Base-by-base conservation (phyloP, 2,113 vertebrate genomes). In the Fregata magnificens region DNA sequence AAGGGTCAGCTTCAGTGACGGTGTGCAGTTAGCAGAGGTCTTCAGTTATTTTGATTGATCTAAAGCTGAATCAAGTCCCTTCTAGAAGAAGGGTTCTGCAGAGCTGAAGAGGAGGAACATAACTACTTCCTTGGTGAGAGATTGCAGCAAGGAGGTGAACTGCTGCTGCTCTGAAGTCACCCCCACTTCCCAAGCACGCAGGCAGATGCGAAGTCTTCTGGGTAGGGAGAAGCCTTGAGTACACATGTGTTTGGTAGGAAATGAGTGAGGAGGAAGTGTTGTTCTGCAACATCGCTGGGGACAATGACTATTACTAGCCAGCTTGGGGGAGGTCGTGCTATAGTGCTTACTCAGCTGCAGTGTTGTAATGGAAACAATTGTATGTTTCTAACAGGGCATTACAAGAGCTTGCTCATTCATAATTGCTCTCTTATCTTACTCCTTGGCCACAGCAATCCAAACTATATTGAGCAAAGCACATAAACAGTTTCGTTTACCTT, bases 351-450 rank as follows among this genome's bases (percentile, higher is more conserved):
- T 96, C 95, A 95, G 96, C 95, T 77, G 58, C n/a, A 16, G 55
- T 97, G 96, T 89, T 81, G 92, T 94, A 97, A 96, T 56, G 36
- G 77, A 29, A 95, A 70, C 74, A 84, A 82, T 66, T 82, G 53
- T 47, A 18, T 29, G 87, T 83, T 96, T 62, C 87, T 59, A 93
- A 70, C 66, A 86, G 82, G 82, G 49, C 66, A 91, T 82, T 87
- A 89, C 74, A 74, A 67, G 84, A 66, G 82, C 79, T 96, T 95
- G 91, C 89, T 97, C 96, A 96, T 86, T 92, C 50, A 6, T 97
- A 95, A 97, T 97, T 93, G 89, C 84, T 81, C 49, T 87, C 89
- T 95, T 95, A 95, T 95, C 95, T 96, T 70, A 65, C 50, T 80
- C 55, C 32, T 65, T 82, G 71, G 93, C 66, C 91, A 80, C 89